Base-by-base conservation (phyloP, 2,888 invertebrate genomes). In the Brachypterus glaber region DNA sequence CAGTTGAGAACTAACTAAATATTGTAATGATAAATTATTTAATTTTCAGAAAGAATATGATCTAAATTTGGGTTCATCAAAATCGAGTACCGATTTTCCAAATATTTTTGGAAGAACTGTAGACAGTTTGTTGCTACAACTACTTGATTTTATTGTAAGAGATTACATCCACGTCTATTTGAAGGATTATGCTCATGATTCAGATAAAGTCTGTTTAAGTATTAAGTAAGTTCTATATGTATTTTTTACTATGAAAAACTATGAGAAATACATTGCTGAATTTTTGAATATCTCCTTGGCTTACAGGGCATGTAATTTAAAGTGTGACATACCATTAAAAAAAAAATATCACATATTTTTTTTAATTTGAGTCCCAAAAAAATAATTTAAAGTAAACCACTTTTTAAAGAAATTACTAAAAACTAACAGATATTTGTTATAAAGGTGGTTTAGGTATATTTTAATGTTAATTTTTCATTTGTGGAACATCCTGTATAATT, bases 151-250 rank as follows among this genome's bases (percentile, higher is more conserved):
- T 60, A 68, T 82, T 24, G 69, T 87, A 27, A 70, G 84, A 52
- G 90, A 91, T 62, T 89, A 84, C 67, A 74, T 91, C 42, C 68
- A 77, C 16, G 71, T 74, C 35, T 90, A 88, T 83, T 67, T 90
- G 30, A 76, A 72, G 33, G 70, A 72, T 35, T 62, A 77, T 38
- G 69, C 73, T 7, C 69, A 70, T 48, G 68, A 71, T 49, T 62
- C 72, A 1, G 66, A 70, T 39, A 51, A 59, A 39, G 55, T 71
- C 48, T 67, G 63, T 43, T 67, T 60, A 36, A 68, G 60, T 48
- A 69, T 73, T 50, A 71, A 72, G 60, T 71, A 66, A 58, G 60
- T 46, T 29, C 29, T 26, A 21, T 11, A 27, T 5, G n/a, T n/a
- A n/a, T n/a, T n/a, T n/a, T n/a, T n/a, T n/a, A n/a, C n/a, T n/a